Conservation (phyloP, 2,888 invertebrate species). For the Cataglyphis albicans region DNA sequence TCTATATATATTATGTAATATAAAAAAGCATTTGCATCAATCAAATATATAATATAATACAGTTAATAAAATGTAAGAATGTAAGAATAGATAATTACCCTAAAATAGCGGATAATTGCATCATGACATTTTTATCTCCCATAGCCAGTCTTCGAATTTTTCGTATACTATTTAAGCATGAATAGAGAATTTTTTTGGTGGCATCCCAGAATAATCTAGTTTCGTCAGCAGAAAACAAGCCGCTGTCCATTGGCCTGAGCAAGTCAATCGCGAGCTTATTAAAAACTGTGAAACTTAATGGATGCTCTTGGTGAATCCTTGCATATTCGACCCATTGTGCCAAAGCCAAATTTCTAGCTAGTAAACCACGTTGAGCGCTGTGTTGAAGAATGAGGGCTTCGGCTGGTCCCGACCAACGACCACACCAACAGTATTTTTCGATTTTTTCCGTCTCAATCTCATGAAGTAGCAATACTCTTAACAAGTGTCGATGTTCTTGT, state of each 20-base stretch:
- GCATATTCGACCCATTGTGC: slow-evolving; percentile 94
- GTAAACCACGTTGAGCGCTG: slow-evolving; percentile 96
- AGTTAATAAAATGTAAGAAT: slow-evolving; percentile 15
- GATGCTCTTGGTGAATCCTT: slow-evolving; percentile 92
- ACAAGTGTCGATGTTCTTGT: slow-evolving; percentile 93
- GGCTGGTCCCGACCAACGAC: slow-evolving; percentile 93
- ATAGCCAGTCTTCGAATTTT: slow-evolving; percentile 92
- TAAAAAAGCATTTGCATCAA: not conserved
- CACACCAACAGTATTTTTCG: slow-evolving; percentile 92
- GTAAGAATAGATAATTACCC: slow-evolving; percentile 79
- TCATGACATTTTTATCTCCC: slow-evolving; percentile 91
- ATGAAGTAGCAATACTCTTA: slow-evolving; percentile 92
- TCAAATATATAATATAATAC: not conserved
- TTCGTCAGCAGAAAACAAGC: slow-evolving; percentile 88
- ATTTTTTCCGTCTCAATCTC: slow-evolving; percentile 93
- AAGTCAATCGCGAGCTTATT: slow-evolving; percentile 91
- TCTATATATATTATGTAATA: slow-evolving; percentile 24
- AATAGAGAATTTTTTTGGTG: slow-evolving; percentile 91
- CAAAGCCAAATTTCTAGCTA: slow-evolving; percentile 89
- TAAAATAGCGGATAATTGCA: slow-evolving; percentile 91
- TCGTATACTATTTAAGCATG: slow-evolving; percentile 91
- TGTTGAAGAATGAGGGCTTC: slow-evolving; percentile 96
- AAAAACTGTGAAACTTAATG: slow-evolving; percentile 93
- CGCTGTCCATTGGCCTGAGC: slow-evolving; percentile 89
- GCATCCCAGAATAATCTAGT: slow-evolving; percentile 93